These are phyloP conservation scores for Sinocyclocheilus anophthalmus DNA, from an alignment of 2,113 vertebrate genomes.

Conservation along the genomic window DNA sequence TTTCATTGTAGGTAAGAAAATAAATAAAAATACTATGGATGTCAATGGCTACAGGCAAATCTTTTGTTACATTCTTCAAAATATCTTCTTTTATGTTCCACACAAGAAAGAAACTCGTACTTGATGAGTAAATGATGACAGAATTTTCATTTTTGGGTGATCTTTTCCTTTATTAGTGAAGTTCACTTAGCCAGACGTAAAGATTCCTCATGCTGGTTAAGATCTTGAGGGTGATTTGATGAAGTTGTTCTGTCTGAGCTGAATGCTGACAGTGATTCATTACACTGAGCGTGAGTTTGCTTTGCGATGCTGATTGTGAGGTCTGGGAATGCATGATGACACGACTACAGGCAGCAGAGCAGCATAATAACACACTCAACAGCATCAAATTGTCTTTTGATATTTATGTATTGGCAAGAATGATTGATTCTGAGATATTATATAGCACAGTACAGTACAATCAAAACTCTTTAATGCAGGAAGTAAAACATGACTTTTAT, in stretches of 20 bases:
- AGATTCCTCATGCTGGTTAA: background rate
- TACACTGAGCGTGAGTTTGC: constrained; percentile 4
- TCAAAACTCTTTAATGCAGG: background rate
- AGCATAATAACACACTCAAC: background rate
- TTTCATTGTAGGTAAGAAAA: too few species aligned
- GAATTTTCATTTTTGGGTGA: background rate
- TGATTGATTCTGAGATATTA: background rate
- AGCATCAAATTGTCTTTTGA: background rate
- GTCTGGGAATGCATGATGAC: background rate
- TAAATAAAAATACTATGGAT: too few species aligned
- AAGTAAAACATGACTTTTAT: background rate
- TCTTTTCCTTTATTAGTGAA: background rate
- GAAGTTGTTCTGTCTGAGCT: constrained; percentile 19
- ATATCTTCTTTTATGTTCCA: too few species aligned
- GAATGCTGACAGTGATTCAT: constrained; percentile 24
- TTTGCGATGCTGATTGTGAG: constrained; percentile 11
- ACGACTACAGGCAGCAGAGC: background rate
- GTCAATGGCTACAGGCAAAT: too few species aligned
- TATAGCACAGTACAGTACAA: background rate
- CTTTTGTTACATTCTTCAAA: too few species aligned
- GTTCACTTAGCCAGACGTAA: background rate
- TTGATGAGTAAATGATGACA: background rate
- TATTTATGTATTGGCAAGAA: background rate
- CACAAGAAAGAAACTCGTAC: too few species aligned
- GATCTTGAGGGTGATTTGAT: constrained; percentile 5